Conservation (phyloP, 2,888 invertebrate species). For the Cataglyphis altisquamis region DNA sequence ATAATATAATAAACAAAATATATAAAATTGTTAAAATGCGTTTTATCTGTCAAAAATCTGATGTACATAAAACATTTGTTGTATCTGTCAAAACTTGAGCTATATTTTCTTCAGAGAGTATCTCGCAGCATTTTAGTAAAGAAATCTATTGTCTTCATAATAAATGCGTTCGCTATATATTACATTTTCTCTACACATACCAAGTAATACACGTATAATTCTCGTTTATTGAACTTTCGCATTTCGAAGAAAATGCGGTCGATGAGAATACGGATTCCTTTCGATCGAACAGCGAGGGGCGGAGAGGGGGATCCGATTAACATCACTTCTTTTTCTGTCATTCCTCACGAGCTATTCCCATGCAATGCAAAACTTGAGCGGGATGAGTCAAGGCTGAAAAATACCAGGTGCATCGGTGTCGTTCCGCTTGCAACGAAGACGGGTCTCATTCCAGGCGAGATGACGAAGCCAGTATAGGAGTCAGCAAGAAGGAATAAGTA, state of each 20-base stretch:
- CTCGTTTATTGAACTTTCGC: conserved; percentile 1
- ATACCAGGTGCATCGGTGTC: conserved; percentile 56
- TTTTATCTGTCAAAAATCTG: not conserved
- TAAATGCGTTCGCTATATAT: not conserved
- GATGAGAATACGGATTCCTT: conserved; percentile 4
- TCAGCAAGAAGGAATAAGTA: conserved; percentile 24
- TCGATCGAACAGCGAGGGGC: not conserved
- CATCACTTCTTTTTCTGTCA: conserved; percentile 48
- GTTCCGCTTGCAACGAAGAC: conserved; percentile 49
- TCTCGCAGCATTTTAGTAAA: not conserved
- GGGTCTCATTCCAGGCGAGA: conserved; percentile 56
- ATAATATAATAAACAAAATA: not conserved
- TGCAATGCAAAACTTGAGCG: conserved; percentile 50
- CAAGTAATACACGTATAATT: not conserved
- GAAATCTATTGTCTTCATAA: not conserved
- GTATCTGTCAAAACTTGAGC: not conserved
- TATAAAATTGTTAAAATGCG: not conserved
- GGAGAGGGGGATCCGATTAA: conserved; percentile 28
- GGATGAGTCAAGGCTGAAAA: conserved; percentile 50
- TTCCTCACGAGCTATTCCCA: conserved; percentile 54
- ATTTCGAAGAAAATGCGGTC: conserved; percentile 28
- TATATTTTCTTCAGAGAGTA: not conserved
- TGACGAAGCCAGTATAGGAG: conserved; percentile 63
- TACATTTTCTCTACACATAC: not conserved
- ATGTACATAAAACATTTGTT: not conserved